These are phyloP conservation scores for Dromococcyx pavoninus DNA, from an alignment of 2,797 vertebrate genomes.

Conservation along the genomic window DNA sequence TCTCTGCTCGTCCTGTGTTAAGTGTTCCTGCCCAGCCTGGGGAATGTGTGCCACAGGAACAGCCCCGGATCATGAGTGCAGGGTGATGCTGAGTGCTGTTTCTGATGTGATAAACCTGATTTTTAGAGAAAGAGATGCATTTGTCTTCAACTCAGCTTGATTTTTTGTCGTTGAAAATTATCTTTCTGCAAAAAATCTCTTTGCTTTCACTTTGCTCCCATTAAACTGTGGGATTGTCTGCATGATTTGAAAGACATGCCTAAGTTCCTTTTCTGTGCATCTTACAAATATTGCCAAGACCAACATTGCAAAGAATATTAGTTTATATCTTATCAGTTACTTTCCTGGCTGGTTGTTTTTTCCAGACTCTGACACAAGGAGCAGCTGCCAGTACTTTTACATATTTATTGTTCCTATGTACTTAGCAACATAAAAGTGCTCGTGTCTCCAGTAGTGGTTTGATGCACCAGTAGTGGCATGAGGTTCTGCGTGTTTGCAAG, in stretches of 20 bases:
- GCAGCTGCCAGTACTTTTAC: neutral
- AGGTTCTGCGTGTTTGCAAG: neutral
- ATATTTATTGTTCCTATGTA: neutral
- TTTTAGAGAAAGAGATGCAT: neutral
- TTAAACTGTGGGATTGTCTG: neutral
- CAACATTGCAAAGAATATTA: neutral
- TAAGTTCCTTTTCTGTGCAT: neutral
- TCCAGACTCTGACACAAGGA: neutral
- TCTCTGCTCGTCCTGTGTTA: neutral
- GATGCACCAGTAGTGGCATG: neutral
- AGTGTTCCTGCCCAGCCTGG: neutral
- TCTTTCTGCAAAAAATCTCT: neutral
- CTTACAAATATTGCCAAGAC: neutral
- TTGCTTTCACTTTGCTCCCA: neutral
- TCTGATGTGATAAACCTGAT: neutral
- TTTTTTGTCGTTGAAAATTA: neutral
- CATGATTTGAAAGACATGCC: neutral
- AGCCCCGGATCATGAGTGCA: rapidly evolving
- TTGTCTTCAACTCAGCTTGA: neutral
- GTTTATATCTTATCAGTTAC: neutral
- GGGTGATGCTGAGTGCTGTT: neutral
- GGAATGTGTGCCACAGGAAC: neutral
- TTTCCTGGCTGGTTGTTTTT: neutral
- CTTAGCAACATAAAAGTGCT: neutral
- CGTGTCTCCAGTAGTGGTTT: neutral